Evolutionary conservation across 2,797 vertebrate species (phyloP).

Genomic region (Alosa sapidissima): DNA sequence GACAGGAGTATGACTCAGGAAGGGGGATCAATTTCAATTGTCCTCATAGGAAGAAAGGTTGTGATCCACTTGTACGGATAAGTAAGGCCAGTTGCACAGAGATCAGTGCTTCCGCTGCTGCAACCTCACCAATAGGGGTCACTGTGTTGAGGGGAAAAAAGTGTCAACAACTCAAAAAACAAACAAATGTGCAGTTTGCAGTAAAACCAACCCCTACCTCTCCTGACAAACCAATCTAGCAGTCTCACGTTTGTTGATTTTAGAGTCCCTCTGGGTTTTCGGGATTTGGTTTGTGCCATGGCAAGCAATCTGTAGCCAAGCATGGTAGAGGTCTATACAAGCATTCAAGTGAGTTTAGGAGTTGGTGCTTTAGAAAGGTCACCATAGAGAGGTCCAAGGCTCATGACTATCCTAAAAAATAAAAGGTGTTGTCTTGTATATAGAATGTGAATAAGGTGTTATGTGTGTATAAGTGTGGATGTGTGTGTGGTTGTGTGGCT

Average conservation of each 20-base stretch:
- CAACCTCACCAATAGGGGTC: constrained; percentile 51
- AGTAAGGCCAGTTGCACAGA: constrained; percentile 26
- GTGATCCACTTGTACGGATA: constrained; percentile 8
- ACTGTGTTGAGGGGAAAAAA: constrained; percentile 32
- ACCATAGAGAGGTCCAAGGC: not conserved
- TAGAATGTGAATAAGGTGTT: not conserved
- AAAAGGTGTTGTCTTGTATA: not conserved
- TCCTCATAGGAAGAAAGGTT: not conserved
- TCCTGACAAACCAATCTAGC: constrained; percentile 54
- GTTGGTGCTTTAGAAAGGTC: not conserved
- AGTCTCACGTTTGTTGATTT: not conserved
- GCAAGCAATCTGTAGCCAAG: not conserved
- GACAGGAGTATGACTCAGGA: not conserved
- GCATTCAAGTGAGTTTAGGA: constrained; percentile 19
- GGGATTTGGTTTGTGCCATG: not conserved
- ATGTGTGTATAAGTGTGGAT: not conserved
- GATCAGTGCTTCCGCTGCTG: constrained; percentile 59
- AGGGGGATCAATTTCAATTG: not conserved
- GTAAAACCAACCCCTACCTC: constrained; percentile 29
- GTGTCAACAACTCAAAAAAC: constrained; percentile 49
- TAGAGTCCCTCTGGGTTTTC: not conserved
- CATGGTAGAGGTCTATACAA: not conserved
- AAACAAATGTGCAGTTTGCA: constrained; percentile 20
- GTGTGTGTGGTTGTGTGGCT: constrained; percentile 23
- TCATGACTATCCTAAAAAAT: not conserved